Percentiles rank a stretch among this genome's conserved stretches.
phyloP scores from a whole-genome alignment of 2,113 vertebrate species.

The Damaliscus lunatus region DNA sequence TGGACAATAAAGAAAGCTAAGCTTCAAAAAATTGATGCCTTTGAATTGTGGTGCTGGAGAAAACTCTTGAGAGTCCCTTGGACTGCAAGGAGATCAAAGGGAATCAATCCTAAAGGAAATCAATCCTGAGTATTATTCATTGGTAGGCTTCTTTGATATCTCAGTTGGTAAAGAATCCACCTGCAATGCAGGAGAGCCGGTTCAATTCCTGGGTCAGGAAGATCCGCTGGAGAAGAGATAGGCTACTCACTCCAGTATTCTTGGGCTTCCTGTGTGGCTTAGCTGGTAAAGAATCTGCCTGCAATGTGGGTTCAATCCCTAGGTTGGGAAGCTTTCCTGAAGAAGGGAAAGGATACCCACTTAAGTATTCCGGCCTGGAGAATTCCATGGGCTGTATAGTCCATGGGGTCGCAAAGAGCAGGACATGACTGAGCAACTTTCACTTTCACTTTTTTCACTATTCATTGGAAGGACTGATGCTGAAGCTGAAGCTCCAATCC shows the following conservation, averaged over 20 bases:
- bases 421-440: background rate
- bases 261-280: background rate
- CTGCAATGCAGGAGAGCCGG: background rate
- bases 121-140: background rate
- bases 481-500: background rate
- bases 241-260: background rate
- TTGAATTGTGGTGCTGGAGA: background rate
- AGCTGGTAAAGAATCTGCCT: background rate
- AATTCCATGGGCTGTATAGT: background rate
- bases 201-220: background rate
- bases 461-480: background rate
- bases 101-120: background rate
- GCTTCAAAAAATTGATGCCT: background rate
- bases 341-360: background rate
- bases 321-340: background rate
- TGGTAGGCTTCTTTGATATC: background rate
- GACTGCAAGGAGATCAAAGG: background rate
- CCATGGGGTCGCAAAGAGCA: background rate
- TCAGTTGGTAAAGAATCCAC: background rate
- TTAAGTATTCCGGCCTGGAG: background rate
- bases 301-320: background rate
- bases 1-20: background rate
- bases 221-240: background rate
- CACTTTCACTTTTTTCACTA: background rate
- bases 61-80: background rate